These are phyloP conservation scores for Rousettus madagascariensis DNA, from an alignment of 2,797 vertebrate genomes.

Conservation along the genomic window DNA sequence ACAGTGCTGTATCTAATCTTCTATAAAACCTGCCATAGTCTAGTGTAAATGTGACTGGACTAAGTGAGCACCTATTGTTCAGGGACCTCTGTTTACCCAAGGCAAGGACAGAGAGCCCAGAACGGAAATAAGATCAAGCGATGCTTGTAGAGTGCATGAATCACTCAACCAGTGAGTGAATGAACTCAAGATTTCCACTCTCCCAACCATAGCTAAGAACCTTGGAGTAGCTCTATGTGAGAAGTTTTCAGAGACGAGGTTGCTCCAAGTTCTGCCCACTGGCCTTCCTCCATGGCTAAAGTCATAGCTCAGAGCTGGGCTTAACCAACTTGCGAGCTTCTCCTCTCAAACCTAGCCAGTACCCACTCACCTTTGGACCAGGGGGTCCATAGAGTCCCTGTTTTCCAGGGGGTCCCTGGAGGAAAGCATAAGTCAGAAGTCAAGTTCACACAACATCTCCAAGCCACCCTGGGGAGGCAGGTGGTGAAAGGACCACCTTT, in stretches of 20 bases:
- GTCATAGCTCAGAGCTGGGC: neutral
- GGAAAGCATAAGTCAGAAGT: conserved; percentile 19
- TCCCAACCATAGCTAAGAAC: neutral
- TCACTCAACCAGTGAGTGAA: neutral
- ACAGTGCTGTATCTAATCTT: neutral
- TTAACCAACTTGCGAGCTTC: neutral
- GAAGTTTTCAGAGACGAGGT: neutral
- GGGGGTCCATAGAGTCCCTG: conserved; percentile 87
- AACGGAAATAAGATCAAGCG: neutral
- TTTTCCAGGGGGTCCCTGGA: conserved; percentile 89
- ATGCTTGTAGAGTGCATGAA: neutral
- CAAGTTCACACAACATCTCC: neutral
- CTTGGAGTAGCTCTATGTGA: neutral
- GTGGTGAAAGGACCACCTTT: neutral
- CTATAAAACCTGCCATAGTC: neutral
- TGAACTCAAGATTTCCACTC: neutral
- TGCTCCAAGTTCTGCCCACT: neutral
- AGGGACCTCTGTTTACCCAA: neutral
- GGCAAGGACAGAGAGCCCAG: neutral
- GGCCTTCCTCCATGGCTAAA: neutral
- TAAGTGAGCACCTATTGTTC: neutral
- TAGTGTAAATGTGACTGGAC: neutral
- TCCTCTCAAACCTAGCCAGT: neutral
- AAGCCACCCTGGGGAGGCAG: too few relatives aligned
- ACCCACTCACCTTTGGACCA: conserved; percentile 91